Base-by-base conservation (phyloP, 2,113 vertebrate genomes). In the Calyptommatus sinebrachiatus region DNA sequence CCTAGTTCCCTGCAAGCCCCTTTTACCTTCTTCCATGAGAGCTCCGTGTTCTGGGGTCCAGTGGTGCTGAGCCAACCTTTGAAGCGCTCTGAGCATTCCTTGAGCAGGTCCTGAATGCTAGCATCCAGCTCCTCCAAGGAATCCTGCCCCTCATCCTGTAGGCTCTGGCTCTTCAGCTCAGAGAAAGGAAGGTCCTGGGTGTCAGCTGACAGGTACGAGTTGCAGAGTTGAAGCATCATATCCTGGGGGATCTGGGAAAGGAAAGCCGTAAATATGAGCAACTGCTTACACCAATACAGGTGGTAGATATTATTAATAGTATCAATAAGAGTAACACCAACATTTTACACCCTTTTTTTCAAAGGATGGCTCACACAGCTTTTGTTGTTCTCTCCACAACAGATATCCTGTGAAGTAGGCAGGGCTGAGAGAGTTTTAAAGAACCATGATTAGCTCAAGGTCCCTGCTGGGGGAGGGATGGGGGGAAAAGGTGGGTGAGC, bases 1-100 rank as follows among this genome's bases (percentile, higher is more conserved):
- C 35, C 35, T 41, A 41, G 8, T 20, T 18, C 16, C 57, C 70
- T 48, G 20, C 3, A 9, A 9, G 0, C 14, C 24, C 29, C 62
- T 4, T 65, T 87, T 82, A 97, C 96, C 95, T 97, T 97, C 84
- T 92, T 96, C 89, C 95, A 96, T 11, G 96, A 93, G 28, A 97
- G 89, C 60, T 97, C 96, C 0, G 96, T 97, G 87, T 93, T 93
- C 63, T 93, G 93, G 2, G 96, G 96, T 0, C 95, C 93, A 0
- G 91, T 81, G 0, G 85, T 86, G 5, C 76, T 93, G 81, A 93
- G 92, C 96, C 97, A 97, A 2, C 96, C 95, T 76, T 95, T 96
- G 94, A 95, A 95, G 79, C 93, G 93, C 84, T 97, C 97, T 0
- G 94, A 91, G 0, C 94, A 88, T 53, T 97, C 95, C 28, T 88